Percentiles rank a stretch among this genome's conserved stretches.
These are phyloP conservation scores for Pachymerium ferrugineum DNA, from an alignment of 2,888 invertebrate species.

Conservation along the genomic window DNA sequence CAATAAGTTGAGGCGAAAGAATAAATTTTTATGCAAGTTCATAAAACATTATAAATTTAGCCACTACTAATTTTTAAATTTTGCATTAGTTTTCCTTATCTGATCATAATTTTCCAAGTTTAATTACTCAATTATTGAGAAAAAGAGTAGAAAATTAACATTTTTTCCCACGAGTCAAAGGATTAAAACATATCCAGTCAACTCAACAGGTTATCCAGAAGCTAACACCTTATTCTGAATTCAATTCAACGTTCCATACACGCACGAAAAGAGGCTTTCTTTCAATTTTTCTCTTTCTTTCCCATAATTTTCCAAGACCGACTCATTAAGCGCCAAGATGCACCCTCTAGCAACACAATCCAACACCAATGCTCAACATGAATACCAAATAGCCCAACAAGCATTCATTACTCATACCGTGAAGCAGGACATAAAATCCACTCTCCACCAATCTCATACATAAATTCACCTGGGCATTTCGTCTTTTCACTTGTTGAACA, in stretches of 20 bases:
- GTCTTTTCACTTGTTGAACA: slow-evolving; percentile 5
- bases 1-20: background rate
- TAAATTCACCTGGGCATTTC: background rate
- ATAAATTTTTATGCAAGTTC: too few relatives aligned
- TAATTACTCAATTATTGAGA: too few relatives aligned
- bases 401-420: background rate
- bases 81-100: too few relatives aligned
- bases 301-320: background rate
- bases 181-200: background rate
- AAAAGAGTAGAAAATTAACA: too few relatives aligned
- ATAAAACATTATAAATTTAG: too few relatives aligned
- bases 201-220: background rate
- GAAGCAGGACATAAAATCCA: slow-evolving; percentile 3
- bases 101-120: too few relatives aligned
- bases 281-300: background rate
- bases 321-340: background rate
- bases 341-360: slow-evolving; percentile 8
- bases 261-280: background rate
- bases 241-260: background rate
- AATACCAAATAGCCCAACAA: background rate
- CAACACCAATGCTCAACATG: background rate
- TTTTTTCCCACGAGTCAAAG: too few relatives aligned
- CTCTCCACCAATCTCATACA: background rate
- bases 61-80: too few relatives aligned
- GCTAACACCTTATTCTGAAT: background rate